Conservation (phyloP, 2,797 vertebrate genomes). For the Diplodus sargus region DNA sequence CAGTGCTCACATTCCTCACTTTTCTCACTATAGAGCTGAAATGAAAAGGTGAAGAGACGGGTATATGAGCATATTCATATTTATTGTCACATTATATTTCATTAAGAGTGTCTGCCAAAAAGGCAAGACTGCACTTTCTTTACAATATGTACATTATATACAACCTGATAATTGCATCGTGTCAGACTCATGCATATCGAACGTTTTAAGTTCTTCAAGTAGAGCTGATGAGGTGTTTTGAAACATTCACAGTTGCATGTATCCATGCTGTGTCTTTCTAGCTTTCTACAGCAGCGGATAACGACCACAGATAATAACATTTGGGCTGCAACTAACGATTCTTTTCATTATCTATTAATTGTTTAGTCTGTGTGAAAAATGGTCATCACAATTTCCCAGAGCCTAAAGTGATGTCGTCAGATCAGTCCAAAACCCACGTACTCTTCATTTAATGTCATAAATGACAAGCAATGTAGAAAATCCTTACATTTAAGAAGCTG, state of each 20-base stretch:
- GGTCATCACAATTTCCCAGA: too few relatives aligned
- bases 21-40: slow-evolving; percentile 21
- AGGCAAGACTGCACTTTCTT: slow-evolving; percentile 34
- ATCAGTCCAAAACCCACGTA: too few relatives aligned
- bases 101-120: slow-evolving; percentile 24
- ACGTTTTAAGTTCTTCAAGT: background rate
- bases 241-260: background rate
- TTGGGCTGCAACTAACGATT: too few relatives aligned
- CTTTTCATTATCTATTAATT: too few relatives aligned
- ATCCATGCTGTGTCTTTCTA: background rate
- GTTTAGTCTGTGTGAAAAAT: too few relatives aligned
- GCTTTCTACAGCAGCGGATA: background rate
- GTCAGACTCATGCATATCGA: background rate
- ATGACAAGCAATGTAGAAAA: too few relatives aligned
- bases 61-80: slow-evolving; percentile 18
- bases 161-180: slow-evolving; percentile 25
- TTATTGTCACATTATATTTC: slow-evolving; percentile 56
- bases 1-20: slow-evolving; percentile 24
- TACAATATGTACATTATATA: slow-evolving; percentile 67
- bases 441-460: too few relatives aligned
- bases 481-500: too few relatives aligned
- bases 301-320: background rate
- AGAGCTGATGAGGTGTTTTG: background rate
- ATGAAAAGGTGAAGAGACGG: slow-evolving; percentile 19
- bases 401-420: too few relatives aligned